Conservation (phyloP, 2,113 vertebrate species). For the Aspiorhynchus laticeps region DNA sequence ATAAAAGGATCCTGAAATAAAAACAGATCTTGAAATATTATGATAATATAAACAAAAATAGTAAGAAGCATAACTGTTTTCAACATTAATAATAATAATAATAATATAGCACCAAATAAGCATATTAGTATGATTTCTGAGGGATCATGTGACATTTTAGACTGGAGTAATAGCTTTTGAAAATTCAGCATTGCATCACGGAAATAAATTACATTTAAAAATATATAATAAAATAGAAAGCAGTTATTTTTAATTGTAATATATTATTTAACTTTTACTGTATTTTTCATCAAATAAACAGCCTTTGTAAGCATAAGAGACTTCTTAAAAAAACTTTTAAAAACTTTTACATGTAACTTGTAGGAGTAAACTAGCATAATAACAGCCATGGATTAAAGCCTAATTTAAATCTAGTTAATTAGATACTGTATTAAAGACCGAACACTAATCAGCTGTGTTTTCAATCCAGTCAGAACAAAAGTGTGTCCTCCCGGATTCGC, state of each 20-base stretch:
- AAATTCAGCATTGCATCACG: background rate
- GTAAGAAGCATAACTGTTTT: background rate
- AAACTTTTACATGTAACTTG: too few relatives aligned
- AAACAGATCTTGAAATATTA: background rate
- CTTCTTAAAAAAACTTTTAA: too few relatives aligned
- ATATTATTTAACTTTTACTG: background rate
- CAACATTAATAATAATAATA: background rate
- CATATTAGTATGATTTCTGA: background rate
- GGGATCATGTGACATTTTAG: background rate
- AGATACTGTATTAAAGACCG: background rate
- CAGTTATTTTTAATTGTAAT: constrained; percentile 3
- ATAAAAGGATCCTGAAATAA: background rate
- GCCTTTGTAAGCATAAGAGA: too few relatives aligned
- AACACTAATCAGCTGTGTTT: background rate
- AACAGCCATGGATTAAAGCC: background rate
- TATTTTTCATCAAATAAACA: too few relatives aligned
- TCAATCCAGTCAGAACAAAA: constrained; percentile 59
- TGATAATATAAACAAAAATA: background rate
- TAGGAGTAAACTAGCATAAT: background rate
- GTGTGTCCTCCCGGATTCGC: constrained; percentile 71
- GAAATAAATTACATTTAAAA: background rate
- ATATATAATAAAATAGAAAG: background rate
- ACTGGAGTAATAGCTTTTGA: background rate
- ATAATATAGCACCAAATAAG: background rate
- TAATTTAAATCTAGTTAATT: background rate